Base-by-base conservation (phyloP, 2,113 vertebrate genomes). In the Podiceps cristatus region DNA sequence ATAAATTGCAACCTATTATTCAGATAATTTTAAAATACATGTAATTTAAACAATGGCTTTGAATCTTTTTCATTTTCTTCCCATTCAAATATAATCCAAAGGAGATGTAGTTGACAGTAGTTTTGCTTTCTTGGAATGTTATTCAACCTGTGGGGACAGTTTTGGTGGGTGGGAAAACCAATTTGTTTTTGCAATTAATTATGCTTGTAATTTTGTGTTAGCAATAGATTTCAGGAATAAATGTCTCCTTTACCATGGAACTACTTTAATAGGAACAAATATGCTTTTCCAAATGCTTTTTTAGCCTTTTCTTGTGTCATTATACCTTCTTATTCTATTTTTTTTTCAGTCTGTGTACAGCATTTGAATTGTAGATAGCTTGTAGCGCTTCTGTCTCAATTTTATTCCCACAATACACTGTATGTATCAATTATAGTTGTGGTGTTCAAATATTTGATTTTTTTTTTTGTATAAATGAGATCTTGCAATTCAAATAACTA, bases 171-270 rank as follows among this genome's bases (percentile, higher is more conserved):
- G 47, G 18, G 24, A 83, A 76, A 95, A 19, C 10, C 10, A 55
- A 16, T 88, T 95, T 88, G 44, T n/a, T 73, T 71, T 95, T 86
- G 22, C 59, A 66, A 35, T 83, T 86, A 88, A 86, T 86, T 90
- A 18, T 59, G 42, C 13, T 80, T 87, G 23, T 44, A 67, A 66
- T 78, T 81, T 52, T 82, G 25, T 84, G 25, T 77, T 84, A 92
- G 59, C n/a, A 59, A 5, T 88, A 66, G 49, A 79, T 60, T 78
- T 94, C 73, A 75, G 33, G 14, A 75, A 93, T 49, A 82, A 69
- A 50, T 53, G 47, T 86, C 8, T 76, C 16, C 29, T 86, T 85
- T 92, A 40, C 8, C 17, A 20, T 75, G 25, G 17, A 68, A 1
- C 82, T 74, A 64, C 11, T 81, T 64, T 44, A 68, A 69, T 14